Evolutionary conservation across 1,140 invertebrate genomes (phyloP), one percentile per base, ranked within the genome.

Genomic region (Tenebrio molitor): DNA sequence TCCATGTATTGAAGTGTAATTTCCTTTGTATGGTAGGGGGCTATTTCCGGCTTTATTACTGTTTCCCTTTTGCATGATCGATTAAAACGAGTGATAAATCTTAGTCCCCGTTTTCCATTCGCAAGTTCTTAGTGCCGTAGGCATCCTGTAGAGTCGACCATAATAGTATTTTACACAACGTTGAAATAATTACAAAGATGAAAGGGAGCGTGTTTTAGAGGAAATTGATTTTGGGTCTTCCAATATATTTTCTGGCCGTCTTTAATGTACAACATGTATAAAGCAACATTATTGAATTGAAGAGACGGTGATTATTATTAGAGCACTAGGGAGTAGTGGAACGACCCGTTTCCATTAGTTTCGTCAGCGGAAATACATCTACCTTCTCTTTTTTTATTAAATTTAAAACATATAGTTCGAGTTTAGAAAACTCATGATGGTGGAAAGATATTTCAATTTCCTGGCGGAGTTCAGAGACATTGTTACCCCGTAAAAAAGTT

Each of bases 361-460:
- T 39, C 25, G 8, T 29, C 25, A 8, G 25, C 25, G 8, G 8
- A 29, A 29, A 29, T 29, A 5, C 36, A 12, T 39, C 36, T 21
- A 62, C 6, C 15, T 29, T n/a, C n/a, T 23, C 21, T 7, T 25
- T 23, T 62, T 21, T n/a, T 62, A 6, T 12, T 62, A 21, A 62
- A 29, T 62, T 25, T n/a, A 19, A 42, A 66, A 41, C 17, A 23
- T 42, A 41, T 44, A 25, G 64, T 44, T 14, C 33, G 15, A 29
- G 19, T 64, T 64, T 39, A 3, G 23, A 58, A 17, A 58, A 58
- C 21, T 46, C 41, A 58, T 33, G 33, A 23, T 33, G 42, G n/a
- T 17, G 14, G 42, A 74, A 74, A 74, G 64, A 74, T 74, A 74
- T 74, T 74, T 74, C 73, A 74, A 74, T 74, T 74, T 74, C 73